Base-by-base conservation (phyloP, 2,888 invertebrate genomes). In the Deilephila elpenor region DNA sequence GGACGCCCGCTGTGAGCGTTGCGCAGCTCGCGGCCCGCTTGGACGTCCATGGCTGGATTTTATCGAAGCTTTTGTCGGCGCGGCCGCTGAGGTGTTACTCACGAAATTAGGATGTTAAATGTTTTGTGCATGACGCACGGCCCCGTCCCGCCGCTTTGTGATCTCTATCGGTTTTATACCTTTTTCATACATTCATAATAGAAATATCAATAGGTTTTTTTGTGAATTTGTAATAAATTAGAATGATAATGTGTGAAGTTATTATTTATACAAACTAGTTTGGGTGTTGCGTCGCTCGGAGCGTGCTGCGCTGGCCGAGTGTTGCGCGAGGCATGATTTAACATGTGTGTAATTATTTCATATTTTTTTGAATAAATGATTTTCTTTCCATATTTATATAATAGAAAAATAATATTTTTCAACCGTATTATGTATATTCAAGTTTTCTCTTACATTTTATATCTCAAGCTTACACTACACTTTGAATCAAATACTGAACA, bases 21-120 rank as follows among this genome's bases (percentile, higher is more conserved):
- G 62, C n/a, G n/a, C 34, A 62, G 8, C n/a, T 20, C 17, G 59
- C 59, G 59, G 11, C 59, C 77, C 72, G 56, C 77, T 76, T 72
- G 83, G 81, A 83, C 86, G 84, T 89, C 91, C 89, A 90, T 89
- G 87, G 83, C 82, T 82, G 87, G 89, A 92, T 91, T 90, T 90
- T 93, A 92, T 93, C 91, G 91, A 91, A 78, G 84, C 91, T 91
- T 92, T 94, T 93, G 94, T 93, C 94, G 94, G 94, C 92, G 83
- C 89, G 87, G 88, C 86, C 87, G 88, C 92, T 89, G 91, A 93
- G 91, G 93, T 93, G 92, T 93, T 92, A 93, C 92, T 88, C 91
- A 89, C 89, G 86, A 91, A 93, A 94, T 94, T 93, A 93, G 90
- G 92, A 92, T 93, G 91, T 93, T 92, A 91, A 90, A 91, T 91